Conservation (phyloP, 2,888 invertebrate genomes). For the Dasypogon diadema region DNA sequence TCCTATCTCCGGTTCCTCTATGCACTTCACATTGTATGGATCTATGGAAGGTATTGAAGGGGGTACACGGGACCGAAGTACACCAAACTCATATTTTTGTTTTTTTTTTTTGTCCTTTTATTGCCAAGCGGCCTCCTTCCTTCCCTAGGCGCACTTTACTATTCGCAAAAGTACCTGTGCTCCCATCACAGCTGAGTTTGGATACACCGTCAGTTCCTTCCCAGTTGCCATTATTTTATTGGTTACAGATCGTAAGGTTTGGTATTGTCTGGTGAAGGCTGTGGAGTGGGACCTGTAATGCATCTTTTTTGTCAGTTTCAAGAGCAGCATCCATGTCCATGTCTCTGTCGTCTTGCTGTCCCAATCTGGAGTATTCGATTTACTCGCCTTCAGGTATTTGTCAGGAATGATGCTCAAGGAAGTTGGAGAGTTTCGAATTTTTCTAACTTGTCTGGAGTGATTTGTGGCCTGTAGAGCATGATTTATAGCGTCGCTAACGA, state of each 20-base stretch:
- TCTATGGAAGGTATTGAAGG: not conserved
- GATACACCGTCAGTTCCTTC: constrained; percentile 22
- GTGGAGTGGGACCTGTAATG: constrained; percentile 46
- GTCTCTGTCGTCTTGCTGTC: constrained; percentile 42
- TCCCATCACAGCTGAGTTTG: not conserved
- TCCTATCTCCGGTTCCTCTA: constrained; percentile 13
- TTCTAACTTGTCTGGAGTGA: constrained; percentile 58
- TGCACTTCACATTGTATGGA: not conserved
- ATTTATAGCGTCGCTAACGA: constrained; percentile 55
- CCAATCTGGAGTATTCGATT: constrained; percentile 58
- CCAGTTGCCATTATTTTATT: constrained; percentile 46
- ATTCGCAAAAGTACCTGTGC: constrained; percentile 47
- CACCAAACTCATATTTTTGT: constrained; percentile 39
- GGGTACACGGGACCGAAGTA: not conserved
- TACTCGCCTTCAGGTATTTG: constrained; percentile 58
- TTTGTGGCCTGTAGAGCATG: constrained; percentile 58
- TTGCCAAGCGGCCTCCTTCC: not conserved
- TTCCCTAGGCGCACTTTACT: constrained; percentile 28
- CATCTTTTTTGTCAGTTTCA: constrained; percentile 22
- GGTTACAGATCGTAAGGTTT: constrained; percentile 49
- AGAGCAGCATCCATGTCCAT: constrained; percentile 42
- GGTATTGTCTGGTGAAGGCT: constrained; percentile 38
- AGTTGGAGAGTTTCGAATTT: constrained; percentile 51
- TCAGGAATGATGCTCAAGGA: constrained; percentile 53
- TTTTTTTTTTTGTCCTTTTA: not conserved